A percentile compares a stretch with the other conserved stretches of the same genome.
phyloP scores from a whole-genome alignment of 1,140 invertebrate genomes.

The Diorhabda sublineata region DNA sequence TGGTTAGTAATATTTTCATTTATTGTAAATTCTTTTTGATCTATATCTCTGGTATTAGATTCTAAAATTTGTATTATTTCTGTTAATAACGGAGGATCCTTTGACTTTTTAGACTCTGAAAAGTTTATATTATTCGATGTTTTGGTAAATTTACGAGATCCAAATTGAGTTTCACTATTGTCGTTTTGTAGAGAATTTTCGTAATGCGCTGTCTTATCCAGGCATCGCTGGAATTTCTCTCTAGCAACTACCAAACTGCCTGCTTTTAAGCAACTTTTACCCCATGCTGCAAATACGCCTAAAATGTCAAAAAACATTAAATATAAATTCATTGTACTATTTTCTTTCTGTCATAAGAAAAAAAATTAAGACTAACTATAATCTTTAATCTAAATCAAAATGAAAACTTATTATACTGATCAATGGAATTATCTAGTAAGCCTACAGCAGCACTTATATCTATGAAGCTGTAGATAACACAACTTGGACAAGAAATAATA shows the following conservation, averaged over 20 bases:
- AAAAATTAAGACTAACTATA: no score
- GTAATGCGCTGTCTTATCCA: constrained; percentile 48
- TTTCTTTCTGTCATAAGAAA: no score
- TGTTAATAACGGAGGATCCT: constrained; percentile 60
- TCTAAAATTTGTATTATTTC: constrained; percentile 68
- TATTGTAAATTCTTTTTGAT: constrained; percentile 26
- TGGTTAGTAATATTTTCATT: constrained; percentile 26
- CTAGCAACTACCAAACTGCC: constrained; percentile 72
- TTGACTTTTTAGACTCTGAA: constrained; percentile 49
- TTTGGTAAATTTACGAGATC: constrained; percentile 32
- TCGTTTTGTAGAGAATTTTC: constrained; percentile 21
- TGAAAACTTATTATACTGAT: background rate
- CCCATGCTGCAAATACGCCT: constrained; percentile 81
- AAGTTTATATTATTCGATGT: constrained; percentile 14
- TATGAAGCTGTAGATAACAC: no score
- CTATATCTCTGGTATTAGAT: constrained; percentile 38
- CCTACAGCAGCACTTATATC: no score
- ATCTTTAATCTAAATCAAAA: no score
- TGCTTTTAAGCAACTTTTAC: constrained; percentile 73
- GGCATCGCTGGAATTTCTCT: constrained; percentile 60
- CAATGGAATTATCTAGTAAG: no score
- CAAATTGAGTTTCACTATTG: background rate
- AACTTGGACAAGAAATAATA: no score
- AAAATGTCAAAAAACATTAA: constrained; percentile 31
- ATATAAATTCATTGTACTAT: no score